Percentiles rank a stretch among this genome's conserved stretches.
Evolutionary conservation across 2,888 invertebrate species (phyloP).

Genomic region (Pseudococcus viburni): DNA sequence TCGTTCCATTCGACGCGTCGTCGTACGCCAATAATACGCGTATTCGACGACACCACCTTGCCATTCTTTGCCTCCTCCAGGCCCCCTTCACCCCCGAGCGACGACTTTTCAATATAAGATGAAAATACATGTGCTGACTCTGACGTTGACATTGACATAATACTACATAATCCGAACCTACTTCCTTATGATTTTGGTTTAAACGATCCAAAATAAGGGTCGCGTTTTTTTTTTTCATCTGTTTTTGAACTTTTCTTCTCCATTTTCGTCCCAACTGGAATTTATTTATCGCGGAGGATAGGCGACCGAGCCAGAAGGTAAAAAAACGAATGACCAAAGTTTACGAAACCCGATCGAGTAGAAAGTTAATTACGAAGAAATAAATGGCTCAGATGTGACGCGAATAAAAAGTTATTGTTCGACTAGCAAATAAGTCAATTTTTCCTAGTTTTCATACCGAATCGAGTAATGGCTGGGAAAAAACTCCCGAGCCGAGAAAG

Average conservation of each 20-base stretch:
- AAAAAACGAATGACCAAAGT: neutral
- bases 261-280: too few species aligned
- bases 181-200: neutral
- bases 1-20: neutral
- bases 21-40: neutral
- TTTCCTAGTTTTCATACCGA: neutral
- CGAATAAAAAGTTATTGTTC: slow-evolving; percentile 3
- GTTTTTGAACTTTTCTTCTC: neutral
- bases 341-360: slow-evolving; percentile 16
- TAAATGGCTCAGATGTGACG: slow-evolving; percentile 28
- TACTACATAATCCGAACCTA: neutral
- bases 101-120: neutral
- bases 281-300: neutral
- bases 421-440: slow-evolving; percentile 1
- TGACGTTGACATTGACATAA: slow-evolving; percentile 4
- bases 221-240: neutral
- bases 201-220: neutral
- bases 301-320: neutral
- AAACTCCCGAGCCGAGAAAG: neutral
- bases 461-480: too few species aligned
- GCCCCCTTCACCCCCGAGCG: neutral
- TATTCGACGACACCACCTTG: neutral
- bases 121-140: neutral
- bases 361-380: slow-evolving; percentile 23
- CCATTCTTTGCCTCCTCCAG: neutral